A percentile compares a stretch with the other conserved stretches of the same genome.
Conservation (phyloP, 2,888 invertebrate genomes). For the Tridacna gigas region DNA sequence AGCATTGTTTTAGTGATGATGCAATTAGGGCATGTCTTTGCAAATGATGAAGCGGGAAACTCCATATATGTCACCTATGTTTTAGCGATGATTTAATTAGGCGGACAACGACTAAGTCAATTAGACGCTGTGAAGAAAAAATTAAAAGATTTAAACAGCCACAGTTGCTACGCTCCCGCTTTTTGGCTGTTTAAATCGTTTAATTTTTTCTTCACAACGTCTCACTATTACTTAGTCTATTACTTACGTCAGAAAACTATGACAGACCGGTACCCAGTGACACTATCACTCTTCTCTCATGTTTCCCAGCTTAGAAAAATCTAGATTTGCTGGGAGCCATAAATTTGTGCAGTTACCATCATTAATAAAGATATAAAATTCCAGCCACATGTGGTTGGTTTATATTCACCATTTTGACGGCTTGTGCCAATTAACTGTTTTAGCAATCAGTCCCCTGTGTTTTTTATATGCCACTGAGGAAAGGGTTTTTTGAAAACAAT, state of each 20-base stretch:
- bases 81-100: no score
- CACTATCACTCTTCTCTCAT: slow-evolving; percentile 23
- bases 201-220: no score
- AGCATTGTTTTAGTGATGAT: no score
- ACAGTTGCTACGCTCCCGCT: no score
- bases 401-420: slow-evolving; percentile 38
- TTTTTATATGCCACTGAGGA: background rate
- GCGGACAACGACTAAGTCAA: no score
- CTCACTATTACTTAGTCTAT: no score
- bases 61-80: no score
- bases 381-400: slow-evolving; percentile 30
- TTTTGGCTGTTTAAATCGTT: no score
- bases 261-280: slow-evolving; percentile 26
- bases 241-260: slow-evolving; percentile 29
- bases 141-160: no score
- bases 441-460: background rate
- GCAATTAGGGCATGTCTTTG: no score
- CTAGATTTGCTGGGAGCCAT: slow-evolving; percentile 22
- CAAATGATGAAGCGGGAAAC: no score
- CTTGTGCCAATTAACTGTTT: slow-evolving; percentile 56
- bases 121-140: no score
- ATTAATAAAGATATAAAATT: slow-evolving; percentile 24
- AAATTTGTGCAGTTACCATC: slow-evolving; percentile 37
- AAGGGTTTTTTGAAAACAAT: background rate
- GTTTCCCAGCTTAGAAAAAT: slow-evolving; percentile 21